Evolutionary conservation across 2,888 invertebrate species (phyloP).

Genomic region (Patella ulyssiponensis): DNA sequence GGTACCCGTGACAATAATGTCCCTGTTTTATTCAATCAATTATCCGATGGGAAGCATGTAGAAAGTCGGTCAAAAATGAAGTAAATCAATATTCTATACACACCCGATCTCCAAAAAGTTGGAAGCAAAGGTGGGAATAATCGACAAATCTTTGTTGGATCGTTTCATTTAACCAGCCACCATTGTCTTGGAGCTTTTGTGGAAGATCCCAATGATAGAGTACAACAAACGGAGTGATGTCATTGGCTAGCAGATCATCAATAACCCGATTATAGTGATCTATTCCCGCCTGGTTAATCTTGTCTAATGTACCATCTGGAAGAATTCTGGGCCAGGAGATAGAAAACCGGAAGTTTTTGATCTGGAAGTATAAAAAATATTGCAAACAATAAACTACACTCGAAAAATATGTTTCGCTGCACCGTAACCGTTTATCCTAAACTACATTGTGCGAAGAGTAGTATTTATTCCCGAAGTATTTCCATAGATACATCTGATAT

Average conservation of each 20-base stretch:
- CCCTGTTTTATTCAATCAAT: too few relatives aligned
- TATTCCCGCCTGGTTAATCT: constrained; percentile 80
- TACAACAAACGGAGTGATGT: constrained; percentile 77
- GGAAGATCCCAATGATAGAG: constrained; percentile 74
- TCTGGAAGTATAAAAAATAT: constrained; percentile 28
- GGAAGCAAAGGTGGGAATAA: constrained; percentile 69
- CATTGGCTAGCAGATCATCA: constrained; percentile 77
- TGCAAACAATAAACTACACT: too few relatives aligned
- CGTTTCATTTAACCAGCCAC: constrained; percentile 69
- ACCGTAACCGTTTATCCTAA: too few relatives aligned
- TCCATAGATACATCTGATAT: too few relatives aligned
- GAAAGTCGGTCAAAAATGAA: too few relatives aligned
- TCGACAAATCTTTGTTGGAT: constrained; percentile 59
- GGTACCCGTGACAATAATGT: too few relatives aligned
- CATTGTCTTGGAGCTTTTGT: constrained; percentile 68
- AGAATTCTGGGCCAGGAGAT: constrained; percentile 83
- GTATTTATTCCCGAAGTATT: too few relatives aligned
- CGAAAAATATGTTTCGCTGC: too few relatives aligned
- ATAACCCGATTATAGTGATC: constrained; percentile 84
- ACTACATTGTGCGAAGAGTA: too few relatives aligned
- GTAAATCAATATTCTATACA: constrained; percentile 6
- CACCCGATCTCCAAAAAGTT: constrained; percentile 68
- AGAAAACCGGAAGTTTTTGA: constrained; percentile 70
- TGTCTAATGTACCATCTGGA: constrained; percentile 73
- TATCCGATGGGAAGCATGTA: too few relatives aligned